Evolutionary conservation across 1,140 invertebrate genomes (phyloP).

Genomic region (Bradysia coprophila): DNA sequence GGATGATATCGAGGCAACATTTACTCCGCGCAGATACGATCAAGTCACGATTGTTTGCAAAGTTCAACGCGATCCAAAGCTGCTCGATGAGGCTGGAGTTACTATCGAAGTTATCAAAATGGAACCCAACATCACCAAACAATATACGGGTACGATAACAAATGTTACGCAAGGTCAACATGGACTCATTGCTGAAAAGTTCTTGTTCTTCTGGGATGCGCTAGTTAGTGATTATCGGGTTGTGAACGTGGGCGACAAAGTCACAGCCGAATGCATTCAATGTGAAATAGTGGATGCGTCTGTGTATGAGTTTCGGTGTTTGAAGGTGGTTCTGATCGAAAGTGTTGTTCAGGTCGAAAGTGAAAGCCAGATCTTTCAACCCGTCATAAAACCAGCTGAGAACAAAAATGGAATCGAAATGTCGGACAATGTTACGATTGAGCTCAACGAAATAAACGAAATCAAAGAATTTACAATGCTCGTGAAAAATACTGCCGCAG

Average conservation of each 20-base stretch:
- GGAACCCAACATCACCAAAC: too few species aligned
- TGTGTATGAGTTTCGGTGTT: too few species aligned
- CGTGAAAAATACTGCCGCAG: conserved; percentile 21
- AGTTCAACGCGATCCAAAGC: conserved; percentile 12
- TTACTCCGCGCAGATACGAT: too few species aligned
- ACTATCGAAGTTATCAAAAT: conserved; percentile 12
- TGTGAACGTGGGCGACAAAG: conserved; percentile 12
- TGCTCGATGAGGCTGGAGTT: conserved; percentile 13
- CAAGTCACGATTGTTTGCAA: too few species aligned
- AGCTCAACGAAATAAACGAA: conserved; percentile 20
- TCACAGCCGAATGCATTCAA: conserved; percentile 14
- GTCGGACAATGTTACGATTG: conserved; percentile 18
- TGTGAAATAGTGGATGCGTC: too few species aligned
- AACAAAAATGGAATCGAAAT: conserved; percentile 26
- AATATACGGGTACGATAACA: too few species aligned
- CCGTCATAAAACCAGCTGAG: conserved; percentile 31
- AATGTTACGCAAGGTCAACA: too few species aligned
- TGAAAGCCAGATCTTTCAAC: conserved; percentile 12
- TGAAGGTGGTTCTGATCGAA: conserved; percentile 11
- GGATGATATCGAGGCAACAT: too few species aligned
- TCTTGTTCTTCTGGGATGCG: conserved; percentile 10
- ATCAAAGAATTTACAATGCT: conserved; percentile 14
- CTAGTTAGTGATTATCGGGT: conserved; percentile 3
- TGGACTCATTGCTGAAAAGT: conserved; percentile 5
- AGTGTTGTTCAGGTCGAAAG: neutral